Evolutionary conservation across 1,140 invertebrate species (phyloP).

Genomic region (Heterodera carotae): DNA sequence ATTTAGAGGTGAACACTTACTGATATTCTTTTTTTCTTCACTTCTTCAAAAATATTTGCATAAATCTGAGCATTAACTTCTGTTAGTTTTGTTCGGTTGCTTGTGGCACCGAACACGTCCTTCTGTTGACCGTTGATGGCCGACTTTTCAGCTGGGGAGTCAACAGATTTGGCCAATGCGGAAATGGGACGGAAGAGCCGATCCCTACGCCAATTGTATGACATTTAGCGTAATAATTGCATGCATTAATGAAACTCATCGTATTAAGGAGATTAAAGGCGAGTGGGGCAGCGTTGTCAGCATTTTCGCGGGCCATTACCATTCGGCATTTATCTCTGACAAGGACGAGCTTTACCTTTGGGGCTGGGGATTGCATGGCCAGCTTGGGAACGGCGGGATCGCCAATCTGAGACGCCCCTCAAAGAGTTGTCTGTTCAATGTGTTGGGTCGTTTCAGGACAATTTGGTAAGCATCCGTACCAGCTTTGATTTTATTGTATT

Average conservation of each 20-base stretch:
- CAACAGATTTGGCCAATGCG: slow-evolving; percentile 81
- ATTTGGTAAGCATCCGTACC: no score
- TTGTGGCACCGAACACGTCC: slow-evolving; percentile 79
- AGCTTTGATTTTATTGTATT: no score
- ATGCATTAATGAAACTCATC: background rate
- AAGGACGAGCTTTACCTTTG: slow-evolving; percentile 51
- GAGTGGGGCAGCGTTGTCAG: slow-evolving; percentile 31
- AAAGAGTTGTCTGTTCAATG: background rate
- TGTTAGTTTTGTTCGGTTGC: slow-evolving; percentile 67
- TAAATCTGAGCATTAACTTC: no score
- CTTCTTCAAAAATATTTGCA: background rate
- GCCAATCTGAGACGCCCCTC: slow-evolving; percentile 33
- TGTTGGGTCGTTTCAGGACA: slow-evolving; percentile 36
- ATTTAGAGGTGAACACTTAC: slow-evolving; percentile 5
- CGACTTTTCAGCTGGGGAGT: slow-evolving; percentile 85
- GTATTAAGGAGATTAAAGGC: slow-evolving; percentile 42
- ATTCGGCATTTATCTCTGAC: slow-evolving; percentile 54
- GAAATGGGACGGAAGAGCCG: slow-evolving; percentile 65
- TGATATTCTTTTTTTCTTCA: background rate
- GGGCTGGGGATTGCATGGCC: slow-evolving; percentile 58
- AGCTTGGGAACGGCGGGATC: slow-evolving; percentile 37
- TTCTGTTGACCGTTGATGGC: slow-evolving; percentile 84
- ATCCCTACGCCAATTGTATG: slow-evolving; percentile 39
- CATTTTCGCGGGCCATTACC: slow-evolving; percentile 57
- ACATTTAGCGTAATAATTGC: no score